phyloP scores from a whole-genome alignment of 2,888 invertebrate species.

The Itoplectis maculator region DNA sequence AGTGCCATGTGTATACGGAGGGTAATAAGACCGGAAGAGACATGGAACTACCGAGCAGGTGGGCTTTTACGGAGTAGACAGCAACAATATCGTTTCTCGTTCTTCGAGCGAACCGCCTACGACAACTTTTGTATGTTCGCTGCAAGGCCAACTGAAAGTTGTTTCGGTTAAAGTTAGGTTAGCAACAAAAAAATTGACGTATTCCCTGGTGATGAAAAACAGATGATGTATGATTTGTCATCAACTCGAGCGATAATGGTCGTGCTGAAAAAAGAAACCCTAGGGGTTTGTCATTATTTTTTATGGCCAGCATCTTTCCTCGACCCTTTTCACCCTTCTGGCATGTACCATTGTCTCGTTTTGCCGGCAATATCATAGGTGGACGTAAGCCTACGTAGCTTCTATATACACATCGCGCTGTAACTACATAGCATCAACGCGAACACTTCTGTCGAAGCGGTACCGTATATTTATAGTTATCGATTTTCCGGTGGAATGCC shows the following conservation, averaged over 20 bases:
- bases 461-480: slow-evolving; percentile 56
- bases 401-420: slow-evolving; percentile 9
- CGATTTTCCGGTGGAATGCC: slow-evolving; percentile 52
- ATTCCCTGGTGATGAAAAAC: background rate
- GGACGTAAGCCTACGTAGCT: background rate
- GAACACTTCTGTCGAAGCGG: slow-evolving; percentile 42
- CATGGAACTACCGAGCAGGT: too few species aligned
- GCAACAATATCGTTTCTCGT: background rate
- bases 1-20: background rate
- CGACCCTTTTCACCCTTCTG: background rate
- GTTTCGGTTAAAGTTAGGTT: background rate
- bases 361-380: background rate
- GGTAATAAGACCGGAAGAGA: background rate
- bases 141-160: background rate
- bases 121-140: background rate
- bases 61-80: background rate
- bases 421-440: slow-evolving; percentile 14
- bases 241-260: background rate
- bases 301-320: background rate
- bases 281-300: background rate
- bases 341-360: background rate
- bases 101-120: background rate
- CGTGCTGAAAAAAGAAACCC: background rate
- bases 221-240: background rate
- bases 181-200: background rate